Evolutionary conservation across 2,888 invertebrate genomes (phyloP), one percentile per base, ranked within the genome.

Genomic region (Hydraecia micacea): DNA sequence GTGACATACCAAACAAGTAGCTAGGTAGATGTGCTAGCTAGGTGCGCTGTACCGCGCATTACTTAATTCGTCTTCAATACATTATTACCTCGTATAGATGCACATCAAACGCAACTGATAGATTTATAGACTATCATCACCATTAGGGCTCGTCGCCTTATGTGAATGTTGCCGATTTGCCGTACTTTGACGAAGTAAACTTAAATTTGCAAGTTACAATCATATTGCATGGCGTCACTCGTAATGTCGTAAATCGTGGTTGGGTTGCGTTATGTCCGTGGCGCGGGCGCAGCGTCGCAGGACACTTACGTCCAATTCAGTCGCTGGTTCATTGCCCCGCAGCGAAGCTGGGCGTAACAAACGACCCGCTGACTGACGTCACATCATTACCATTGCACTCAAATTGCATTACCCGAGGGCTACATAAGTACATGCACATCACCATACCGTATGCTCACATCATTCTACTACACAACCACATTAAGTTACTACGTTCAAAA

Each of bases 301-400:
- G 95, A 96, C 95, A 95, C 94, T 95, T 95, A 93, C 92, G 94
- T 94, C 95, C 96, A 96, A 96, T 96, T 96, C 95, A 94, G 93
- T 90, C 91, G 91, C 86, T 92, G 95, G 96, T 95, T 96, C 96
- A 95, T 93, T 95, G 96, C 93, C 95, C 95, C 90, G 92, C 85
- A 89, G 90, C 90, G 85, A 88, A 84, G 83, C 91, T 91, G 91
- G 87, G 90, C 91, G 94, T 93, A 92, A 94, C 94, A 94, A 94
- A 94, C 92, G 93, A 93, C 90, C 90, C 91, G 91, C 93, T 90
- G 91, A 90, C 93, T 95, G 95, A 96, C 95, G 95, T 95, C 95
- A 95, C 91, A 87, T 90, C 91, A 92, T 94, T 93, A 93, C 93
- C 94, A 93, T 88, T 93, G 94, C 95, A 93, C 94, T 94, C 92